Evolutionary conservation across 2,888 invertebrate species (phyloP), one percentile per base, ranked within the genome.

Genomic region (Apotomis betuletana): DNA sequence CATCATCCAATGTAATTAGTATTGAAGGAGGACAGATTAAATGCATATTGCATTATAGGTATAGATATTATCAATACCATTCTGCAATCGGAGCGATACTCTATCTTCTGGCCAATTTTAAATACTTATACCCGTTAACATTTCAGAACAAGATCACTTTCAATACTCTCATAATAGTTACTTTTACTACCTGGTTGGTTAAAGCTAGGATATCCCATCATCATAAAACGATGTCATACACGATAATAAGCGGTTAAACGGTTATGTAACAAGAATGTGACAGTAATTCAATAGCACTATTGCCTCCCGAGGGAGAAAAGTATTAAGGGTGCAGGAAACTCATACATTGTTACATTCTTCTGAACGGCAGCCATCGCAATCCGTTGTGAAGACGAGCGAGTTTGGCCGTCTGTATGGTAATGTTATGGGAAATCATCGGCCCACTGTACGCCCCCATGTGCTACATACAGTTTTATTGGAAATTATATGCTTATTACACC

Each of bases 271-370:
- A 78, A 75, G 76, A 81, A 77, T 78, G 77, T 80, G 81, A 79
- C 79, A 77, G 68, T 77, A 76, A 77, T 81, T 81, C 75, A 75
- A 83, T 80, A 77, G 76, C 80, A 79, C 78, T 78, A 80, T 81
- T 82, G 76, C 74, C 76, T 75, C 74, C 76, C 77, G 52, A 44
- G 13, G 10, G 9, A 13, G 15, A 63, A 54, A 27, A 9, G 27
- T 12, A 5, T 0, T 58, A 58, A 58, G n/a, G 12, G 38, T 5
- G 58, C 38, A 58, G 12, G 58, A 58, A 58, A 38, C 6, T 38
- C 58, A 38, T 58, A 36, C n/a, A n/a, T n/a, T 6, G 58, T 49
- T 49, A 58, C 58, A 38, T 36, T 38, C 58, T 38, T 57, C n/a
- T 58, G 36, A 5, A 5, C 38, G 38, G 38, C 38, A 27, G 4